phyloP scores from a whole-genome alignment of 2,888 invertebrate genomes.

The Gortyna flavago region DNA sequence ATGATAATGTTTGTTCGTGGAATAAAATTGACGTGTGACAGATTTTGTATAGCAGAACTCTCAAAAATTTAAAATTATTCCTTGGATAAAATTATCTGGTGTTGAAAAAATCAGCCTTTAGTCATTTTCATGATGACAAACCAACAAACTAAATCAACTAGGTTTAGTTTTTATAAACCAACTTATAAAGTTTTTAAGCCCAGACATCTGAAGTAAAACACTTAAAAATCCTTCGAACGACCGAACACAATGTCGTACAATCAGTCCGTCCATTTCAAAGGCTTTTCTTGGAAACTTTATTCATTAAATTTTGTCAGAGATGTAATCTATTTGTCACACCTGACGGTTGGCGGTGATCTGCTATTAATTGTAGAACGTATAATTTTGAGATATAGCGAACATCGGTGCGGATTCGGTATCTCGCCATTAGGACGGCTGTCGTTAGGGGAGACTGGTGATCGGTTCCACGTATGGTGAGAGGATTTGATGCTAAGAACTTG shows the following conservation, averaged over 20 bases:
- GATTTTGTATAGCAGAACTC: background rate
- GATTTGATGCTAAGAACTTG: slow-evolving; percentile 32
- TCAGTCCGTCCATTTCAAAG: slow-evolving; percentile 49
- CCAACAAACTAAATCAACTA: too few species aligned
- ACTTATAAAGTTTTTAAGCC: background rate
- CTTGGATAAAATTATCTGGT: background rate
- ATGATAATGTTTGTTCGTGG: background rate
- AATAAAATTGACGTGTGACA: background rate
- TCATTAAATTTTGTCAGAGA: slow-evolving; percentile 76
- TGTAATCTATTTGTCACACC: slow-evolving; percentile 78
- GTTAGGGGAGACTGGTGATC: slow-evolving; percentile 63
- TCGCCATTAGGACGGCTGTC: slow-evolving; percentile 77
- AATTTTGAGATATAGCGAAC: slow-evolving; percentile 82
- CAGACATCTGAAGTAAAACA: slow-evolving; percentile 7
- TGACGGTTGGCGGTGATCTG: slow-evolving; percentile 72
- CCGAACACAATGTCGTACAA: slow-evolving; percentile 27
- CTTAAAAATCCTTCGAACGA: slow-evolving; percentile 23
- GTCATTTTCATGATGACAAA: background rate
- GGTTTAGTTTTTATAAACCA: background rate
- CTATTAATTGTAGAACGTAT: slow-evolving; percentile 79
- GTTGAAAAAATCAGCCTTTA: background rate
- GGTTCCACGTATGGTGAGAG: slow-evolving; percentile 32
- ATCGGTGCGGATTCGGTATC: slow-evolving; percentile 80
- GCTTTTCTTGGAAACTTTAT: slow-evolving; percentile 72
- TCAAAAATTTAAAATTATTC: background rate